Conservation (phyloP, 2,797 vertebrate genomes). For the Pyrocephalus nanus region DNA sequence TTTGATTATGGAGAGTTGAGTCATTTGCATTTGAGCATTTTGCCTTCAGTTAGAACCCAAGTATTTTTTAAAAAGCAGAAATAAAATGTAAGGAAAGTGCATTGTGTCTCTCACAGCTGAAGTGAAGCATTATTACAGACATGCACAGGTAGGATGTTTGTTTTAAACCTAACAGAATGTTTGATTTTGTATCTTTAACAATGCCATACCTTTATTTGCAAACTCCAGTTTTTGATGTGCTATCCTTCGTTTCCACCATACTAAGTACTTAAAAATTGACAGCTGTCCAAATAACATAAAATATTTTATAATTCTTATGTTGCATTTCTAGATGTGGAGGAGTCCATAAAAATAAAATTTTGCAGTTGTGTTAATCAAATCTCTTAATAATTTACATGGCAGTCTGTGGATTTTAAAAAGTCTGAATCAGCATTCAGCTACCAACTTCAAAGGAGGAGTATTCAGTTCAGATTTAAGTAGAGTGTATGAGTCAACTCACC, state of each 20-base stretch:
- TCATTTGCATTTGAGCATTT: neutral
- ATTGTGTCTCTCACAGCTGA: neutral
- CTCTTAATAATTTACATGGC: neutral
- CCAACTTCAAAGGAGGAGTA: constrained; percentile 13
- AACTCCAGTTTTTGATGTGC: neutral
- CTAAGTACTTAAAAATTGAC: neutral
- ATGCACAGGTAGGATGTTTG: neutral
- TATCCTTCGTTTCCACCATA: neutral
- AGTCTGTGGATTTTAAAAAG: neutral
- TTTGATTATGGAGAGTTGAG: neutral
- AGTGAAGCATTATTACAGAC: neutral
- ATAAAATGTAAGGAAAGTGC: neutral
- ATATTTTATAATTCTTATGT: neutral
- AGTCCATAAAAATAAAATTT: neutral
- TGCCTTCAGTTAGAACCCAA: neutral
- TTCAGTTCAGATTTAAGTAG: neutral
- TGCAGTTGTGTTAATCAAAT: neutral
- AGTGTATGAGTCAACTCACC: constrained; percentile 27
- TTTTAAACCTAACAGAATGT: neutral
- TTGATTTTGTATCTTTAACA: neutral
- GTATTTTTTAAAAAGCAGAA: neutral
- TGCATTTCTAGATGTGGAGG: neutral
- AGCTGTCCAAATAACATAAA: neutral
- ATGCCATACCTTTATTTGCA: neutral
- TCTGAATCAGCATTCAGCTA: constrained; percentile 28